Conservation (phyloP, 2,888 invertebrate genomes). For the Anoplius nigerrimus region DNA sequence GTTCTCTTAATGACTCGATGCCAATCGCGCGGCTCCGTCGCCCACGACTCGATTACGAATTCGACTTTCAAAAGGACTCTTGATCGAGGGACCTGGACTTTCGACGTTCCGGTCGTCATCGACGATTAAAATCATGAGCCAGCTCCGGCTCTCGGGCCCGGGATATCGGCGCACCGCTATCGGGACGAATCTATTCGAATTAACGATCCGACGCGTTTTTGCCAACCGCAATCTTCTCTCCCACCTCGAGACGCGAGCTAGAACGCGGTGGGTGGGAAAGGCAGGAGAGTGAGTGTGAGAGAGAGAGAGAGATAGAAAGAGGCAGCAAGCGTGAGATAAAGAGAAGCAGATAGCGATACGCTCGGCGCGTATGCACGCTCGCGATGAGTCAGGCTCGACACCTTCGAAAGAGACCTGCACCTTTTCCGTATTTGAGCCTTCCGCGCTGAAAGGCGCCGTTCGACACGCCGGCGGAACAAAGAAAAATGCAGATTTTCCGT, state of each 20-base stretch:
- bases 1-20: background rate
- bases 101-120: too few relatives aligned
- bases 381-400: conserved; percentile 1
- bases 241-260: conserved; percentile 1
- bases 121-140: too few relatives aligned
- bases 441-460: background rate
- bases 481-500: conserved; percentile 4
- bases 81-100: too few relatives aligned
- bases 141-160: too few relatives aligned
- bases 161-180: too few relatives aligned
- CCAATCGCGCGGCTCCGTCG: background rate
- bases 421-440: conserved; percentile 1
- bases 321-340: too few relatives aligned
- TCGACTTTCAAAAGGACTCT: too few relatives aligned
- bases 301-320: conserved; percentile 11
- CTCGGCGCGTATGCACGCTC: background rate
- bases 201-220: conserved; percentile 13
- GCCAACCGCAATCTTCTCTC: conserved; percentile 16
- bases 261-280: background rate
- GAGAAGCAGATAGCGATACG: too few relatives aligned
- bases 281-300: conserved; percentile 16
- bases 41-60: background rate
- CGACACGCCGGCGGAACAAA: conserved; percentile 22
- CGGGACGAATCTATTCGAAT: background rate
- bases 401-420: conserved; percentile 1